A percentile compares a stretch with the other conserved stretches of the same genome.
These are phyloP conservation scores for Belgica antarctica DNA, from an alignment of 2,888 invertebrate genomes.

Conservation along the genomic window DNA sequence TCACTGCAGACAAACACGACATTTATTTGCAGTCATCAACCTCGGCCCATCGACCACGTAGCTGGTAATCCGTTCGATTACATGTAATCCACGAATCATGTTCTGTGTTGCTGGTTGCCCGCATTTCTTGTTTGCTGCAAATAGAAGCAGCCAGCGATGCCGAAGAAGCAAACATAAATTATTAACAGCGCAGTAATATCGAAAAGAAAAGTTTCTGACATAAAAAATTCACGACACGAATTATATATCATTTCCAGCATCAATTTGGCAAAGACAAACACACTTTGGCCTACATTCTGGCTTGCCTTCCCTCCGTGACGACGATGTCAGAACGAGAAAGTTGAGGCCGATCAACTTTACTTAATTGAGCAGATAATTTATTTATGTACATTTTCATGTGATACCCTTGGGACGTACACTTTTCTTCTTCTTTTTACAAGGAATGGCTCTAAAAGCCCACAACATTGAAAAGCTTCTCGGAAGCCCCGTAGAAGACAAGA, in stretches of 20 bases:
- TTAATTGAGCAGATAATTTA: slow-evolving; percentile 41
- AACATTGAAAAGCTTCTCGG: background rate
- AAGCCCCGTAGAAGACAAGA: background rate
- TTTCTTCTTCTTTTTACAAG: too few species aligned
- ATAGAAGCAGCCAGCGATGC: too few species aligned
- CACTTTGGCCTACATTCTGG: slow-evolving; percentile 11
- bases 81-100: too few species aligned
- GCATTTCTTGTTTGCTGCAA: too few species aligned
- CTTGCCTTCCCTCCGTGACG: background rate
- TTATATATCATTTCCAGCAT: slow-evolving; percentile 41
- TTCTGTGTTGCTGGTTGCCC: too few species aligned
- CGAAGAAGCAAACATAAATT: slow-evolving; percentile 37
- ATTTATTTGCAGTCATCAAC: too few species aligned
- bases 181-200: slow-evolving; percentile 35
- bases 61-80: too few species aligned
- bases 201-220: slow-evolving; percentile 39
- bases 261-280: background rate
- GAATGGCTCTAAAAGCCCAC: too few species aligned
- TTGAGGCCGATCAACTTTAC: slow-evolving; percentile 24
- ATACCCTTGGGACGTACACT: background rate
- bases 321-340: background rate
- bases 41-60: too few species aligned
- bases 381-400: slow-evolving; percentile 8
- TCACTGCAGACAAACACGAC: too few species aligned
- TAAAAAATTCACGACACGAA: slow-evolving; percentile 42